Percentiles rank a stretch among this genome's conserved stretches.
These are phyloP conservation scores for Lepisosteus oculatus DNA, from an alignment of 2,113 vertebrate species.

Conservation along the genomic window DNA sequence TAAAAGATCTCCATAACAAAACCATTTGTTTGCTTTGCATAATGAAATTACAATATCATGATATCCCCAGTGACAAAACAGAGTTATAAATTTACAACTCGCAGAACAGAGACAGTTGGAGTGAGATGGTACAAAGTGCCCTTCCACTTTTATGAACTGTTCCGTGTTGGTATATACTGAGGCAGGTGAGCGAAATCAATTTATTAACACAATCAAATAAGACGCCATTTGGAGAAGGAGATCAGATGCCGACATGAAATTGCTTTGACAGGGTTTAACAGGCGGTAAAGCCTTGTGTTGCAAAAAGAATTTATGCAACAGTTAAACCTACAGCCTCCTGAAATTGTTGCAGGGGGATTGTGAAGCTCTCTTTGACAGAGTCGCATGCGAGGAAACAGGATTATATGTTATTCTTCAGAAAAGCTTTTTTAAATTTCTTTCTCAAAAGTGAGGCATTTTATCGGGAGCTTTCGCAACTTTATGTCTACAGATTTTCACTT, in stretches of 20 bases:
- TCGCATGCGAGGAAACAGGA: no score
- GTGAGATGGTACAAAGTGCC: no score
- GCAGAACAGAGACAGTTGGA: no score
- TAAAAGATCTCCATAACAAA: constrained; percentile 29
- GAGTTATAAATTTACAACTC: constrained; percentile 31
- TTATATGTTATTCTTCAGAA: no score
- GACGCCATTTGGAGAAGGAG: neutral
- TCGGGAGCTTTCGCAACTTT: no score
- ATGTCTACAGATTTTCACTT: no score
- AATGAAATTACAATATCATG: constrained; percentile 30
- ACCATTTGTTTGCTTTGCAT: constrained; percentile 25
- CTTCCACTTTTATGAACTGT: neutral
- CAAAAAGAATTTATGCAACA: neutral
- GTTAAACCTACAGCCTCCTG: neutral
- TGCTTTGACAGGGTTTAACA: neutral
- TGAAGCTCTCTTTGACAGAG: no score
- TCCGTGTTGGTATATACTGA: neutral
- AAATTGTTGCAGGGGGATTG: no score
- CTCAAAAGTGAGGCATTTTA: no score
- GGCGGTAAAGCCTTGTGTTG: neutral
- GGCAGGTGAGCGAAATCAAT: neutral
- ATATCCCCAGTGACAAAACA: constrained; percentile 31
- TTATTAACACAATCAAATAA: neutral
- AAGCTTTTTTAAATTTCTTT: no score
- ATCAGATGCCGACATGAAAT: neutral